These are phyloP conservation scores for Portunus trituberculatus DNA, from an alignment of 1,140 invertebrate genomes.

Conservation along the genomic window DNA sequence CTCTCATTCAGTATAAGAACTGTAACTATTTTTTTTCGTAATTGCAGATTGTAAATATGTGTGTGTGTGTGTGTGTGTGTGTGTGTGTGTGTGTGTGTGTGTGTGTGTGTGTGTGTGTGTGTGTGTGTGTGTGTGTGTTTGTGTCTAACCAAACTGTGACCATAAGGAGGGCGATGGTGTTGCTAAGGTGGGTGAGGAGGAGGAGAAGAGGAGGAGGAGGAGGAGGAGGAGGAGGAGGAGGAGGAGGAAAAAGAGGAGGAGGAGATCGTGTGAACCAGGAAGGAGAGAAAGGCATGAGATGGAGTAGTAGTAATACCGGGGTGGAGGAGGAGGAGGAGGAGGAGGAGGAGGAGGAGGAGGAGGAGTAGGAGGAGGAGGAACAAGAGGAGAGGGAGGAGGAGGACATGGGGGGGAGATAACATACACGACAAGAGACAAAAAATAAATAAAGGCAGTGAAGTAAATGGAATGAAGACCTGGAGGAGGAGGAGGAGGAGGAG, in stretches of 20 bases:
- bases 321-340: not conserved
- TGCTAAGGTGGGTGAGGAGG: not conserved
- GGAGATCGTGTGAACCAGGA: not conserved
- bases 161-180: too few relatives aligned
- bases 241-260: not conserved
- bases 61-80: conserved; percentile 1
- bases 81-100: conserved; percentile 20
- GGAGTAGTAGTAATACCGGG: not conserved
- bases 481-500: not conserved
- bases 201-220: not conserved
- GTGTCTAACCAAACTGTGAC: not conserved
- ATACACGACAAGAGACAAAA: not conserved
- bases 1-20: not conserved
- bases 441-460: not conserved
- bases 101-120: conserved; percentile 6
- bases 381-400: conserved; percentile 16
- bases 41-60: not conserved
- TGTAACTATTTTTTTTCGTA: too few relatives aligned
- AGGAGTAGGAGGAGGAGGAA: not conserved
- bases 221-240: not conserved
- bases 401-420: conserved; percentile 7
- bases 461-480: not conserved
- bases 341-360: not conserved
- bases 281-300: not conserved
- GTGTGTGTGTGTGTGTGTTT: not conserved